Conservation (phyloP, 2,797 vertebrate species). For the Megalops cyprinoides region DNA sequence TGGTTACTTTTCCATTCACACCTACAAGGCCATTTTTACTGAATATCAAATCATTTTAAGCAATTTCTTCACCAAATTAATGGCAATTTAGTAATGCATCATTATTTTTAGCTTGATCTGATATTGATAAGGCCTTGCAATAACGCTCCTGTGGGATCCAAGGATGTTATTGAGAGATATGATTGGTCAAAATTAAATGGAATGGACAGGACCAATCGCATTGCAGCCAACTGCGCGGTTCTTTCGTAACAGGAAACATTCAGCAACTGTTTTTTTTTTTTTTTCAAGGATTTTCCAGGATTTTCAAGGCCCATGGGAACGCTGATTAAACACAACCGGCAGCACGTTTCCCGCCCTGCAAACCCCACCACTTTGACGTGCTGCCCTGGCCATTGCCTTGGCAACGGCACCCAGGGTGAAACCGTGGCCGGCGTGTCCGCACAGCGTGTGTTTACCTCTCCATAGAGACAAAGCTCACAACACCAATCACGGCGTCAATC, state of each 20-base stretch:
- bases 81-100: too few relatives aligned
- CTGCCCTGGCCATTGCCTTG: slow-evolving; percentile 5
- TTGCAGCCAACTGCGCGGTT: not conserved
- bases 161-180: too few relatives aligned
- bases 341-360: not conserved
- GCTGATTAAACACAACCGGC: not conserved
- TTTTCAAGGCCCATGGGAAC: not conserved
- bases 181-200: not conserved
- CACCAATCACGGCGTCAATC: slow-evolving; percentile 14
- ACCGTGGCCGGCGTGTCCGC: not conserved
- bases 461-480: slow-evolving; percentile 32
- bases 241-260: not conserved
- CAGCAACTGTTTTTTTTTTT: not conserved
- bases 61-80: too few relatives aligned
- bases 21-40: too few relatives aligned
- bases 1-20: too few relatives aligned
- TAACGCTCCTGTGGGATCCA: too few relatives aligned
- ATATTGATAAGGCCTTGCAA: too few relatives aligned
- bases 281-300: not conserved
- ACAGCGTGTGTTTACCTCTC: slow-evolving; percentile 23
- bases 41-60: too few relatives aligned
- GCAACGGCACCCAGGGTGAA: slow-evolving; percentile 24
- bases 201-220: not conserved
- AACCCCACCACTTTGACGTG: too few relatives aligned
- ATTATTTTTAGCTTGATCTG: too few relatives aligned